Evolutionary conservation across 2,797 vertebrate species (phyloP).

Genomic region (Phylloscopus collybita): DNA sequence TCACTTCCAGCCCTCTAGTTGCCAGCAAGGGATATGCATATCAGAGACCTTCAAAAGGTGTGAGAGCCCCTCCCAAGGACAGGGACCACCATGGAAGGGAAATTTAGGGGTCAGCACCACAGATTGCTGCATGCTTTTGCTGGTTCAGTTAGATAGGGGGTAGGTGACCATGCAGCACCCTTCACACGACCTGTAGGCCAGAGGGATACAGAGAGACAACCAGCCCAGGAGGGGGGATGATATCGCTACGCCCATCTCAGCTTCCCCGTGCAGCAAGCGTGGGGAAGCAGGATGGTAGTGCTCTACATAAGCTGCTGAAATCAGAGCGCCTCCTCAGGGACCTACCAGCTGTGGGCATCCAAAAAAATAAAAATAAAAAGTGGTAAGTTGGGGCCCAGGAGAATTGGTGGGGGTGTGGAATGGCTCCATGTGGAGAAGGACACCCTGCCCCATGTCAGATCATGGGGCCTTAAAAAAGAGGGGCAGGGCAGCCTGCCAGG

Average conservation of each 20-base stretch:
- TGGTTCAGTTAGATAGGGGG: background rate
- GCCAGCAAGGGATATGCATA: background rate
- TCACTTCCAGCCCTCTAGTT: background rate
- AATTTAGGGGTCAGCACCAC: background rate
- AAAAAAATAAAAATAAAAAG: conserved; percentile 2
- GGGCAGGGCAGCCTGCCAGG: background rate
- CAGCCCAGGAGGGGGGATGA: background rate
- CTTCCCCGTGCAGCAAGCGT: rapidly evolving
- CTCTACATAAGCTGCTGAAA: conserved; percentile 35
- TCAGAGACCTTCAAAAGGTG: background rate
- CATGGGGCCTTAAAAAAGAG: background rate
- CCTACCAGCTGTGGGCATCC: conserved; percentile 8
- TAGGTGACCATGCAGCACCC: background rate
- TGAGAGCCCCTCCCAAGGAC: background rate
- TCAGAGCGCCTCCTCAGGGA: conserved; percentile 46
- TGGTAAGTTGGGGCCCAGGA: background rate
- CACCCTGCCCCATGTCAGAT: rapidly evolving
- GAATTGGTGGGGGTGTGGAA: background rate
- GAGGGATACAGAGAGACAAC: background rate
- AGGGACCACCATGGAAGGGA: background rate
- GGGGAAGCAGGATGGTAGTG: background rate
- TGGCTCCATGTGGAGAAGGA: background rate
- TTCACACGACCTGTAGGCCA: background rate
- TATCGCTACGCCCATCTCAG: background rate
- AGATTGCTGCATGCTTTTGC: background rate